A percentile compares a stretch with the other conserved stretches of the same genome.
Conservation (phyloP, 2,797 vertebrate species). For the Anomalospiza imberbis region DNA sequence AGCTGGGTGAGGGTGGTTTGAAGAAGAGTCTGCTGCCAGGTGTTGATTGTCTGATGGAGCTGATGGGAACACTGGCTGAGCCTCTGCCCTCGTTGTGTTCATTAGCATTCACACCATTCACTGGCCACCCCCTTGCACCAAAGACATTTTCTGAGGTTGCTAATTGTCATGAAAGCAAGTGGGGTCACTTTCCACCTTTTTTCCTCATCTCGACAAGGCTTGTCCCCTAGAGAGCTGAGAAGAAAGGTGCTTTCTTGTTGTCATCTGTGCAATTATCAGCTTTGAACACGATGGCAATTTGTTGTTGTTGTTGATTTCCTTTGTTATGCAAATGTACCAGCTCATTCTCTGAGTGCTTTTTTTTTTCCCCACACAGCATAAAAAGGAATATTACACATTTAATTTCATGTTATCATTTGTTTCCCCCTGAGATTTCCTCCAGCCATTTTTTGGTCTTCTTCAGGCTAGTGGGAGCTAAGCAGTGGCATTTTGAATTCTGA, state of each 20-base stretch:
- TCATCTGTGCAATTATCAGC: constrained; percentile 70
- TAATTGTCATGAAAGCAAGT: constrained; percentile 62
- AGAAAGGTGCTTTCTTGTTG: constrained; percentile 68
- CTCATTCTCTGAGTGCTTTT: constrained; percentile 39
- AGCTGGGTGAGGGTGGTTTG: background rate
- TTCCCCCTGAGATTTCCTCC: constrained; percentile 30
- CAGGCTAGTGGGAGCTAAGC: constrained; percentile 16
- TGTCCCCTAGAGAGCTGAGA: constrained; percentile 27
- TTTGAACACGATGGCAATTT: constrained; percentile 77
- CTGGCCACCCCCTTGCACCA: constrained; percentile 13
- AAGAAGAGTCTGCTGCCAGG: background rate
- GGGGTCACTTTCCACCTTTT: constrained; percentile 57
- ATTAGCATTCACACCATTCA: constrained; percentile 36
- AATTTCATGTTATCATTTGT: constrained; percentile 65
- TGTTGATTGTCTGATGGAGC: background rate
- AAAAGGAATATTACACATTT: constrained; percentile 70
- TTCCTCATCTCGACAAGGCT: constrained; percentile 30
- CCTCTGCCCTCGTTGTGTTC: background rate
- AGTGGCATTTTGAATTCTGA: constrained; percentile 56
- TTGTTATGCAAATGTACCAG: constrained; percentile 78
- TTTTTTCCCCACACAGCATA: constrained; percentile 2
- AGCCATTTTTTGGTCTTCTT: constrained; percentile 35
- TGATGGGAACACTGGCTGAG: background rate
- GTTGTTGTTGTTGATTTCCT: constrained; percentile 79
- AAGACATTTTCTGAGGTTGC: constrained; percentile 47